These are phyloP conservation scores for Drosophila micromelanica DNA, from an alignment of 1,140 invertebrate genomes.

Conservation along the genomic window DNA sequence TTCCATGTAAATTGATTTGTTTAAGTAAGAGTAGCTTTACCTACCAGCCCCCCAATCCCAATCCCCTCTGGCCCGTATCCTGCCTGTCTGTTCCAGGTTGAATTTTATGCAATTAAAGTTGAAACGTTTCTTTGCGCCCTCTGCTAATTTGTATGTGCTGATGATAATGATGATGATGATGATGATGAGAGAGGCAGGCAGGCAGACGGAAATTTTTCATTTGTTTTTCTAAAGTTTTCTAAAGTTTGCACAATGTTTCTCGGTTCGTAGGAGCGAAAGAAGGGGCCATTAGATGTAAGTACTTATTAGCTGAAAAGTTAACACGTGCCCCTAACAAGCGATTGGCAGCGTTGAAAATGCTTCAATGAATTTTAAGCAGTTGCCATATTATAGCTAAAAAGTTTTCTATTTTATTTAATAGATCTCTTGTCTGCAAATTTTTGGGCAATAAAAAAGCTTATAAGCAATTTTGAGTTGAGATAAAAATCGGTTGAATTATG, in stretches of 20 bases:
- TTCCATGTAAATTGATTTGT: constrained; percentile 21
- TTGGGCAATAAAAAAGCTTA: constrained; percentile 50
- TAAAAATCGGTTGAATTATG: not conserved
- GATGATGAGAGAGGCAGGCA: not conserved
- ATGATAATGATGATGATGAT: not conserved
- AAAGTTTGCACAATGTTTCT: constrained; percentile 46
- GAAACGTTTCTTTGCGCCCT: constrained; percentile 9
- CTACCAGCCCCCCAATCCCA: not conserved
- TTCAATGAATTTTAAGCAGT: constrained; percentile 61
- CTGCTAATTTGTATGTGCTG: constrained; percentile 11
- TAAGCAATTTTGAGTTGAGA: constrained; percentile 6
- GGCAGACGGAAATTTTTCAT: constrained; percentile 36
- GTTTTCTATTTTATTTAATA: constrained; percentile 5
- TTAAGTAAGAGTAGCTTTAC: not conserved
- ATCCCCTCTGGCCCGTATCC: not conserved
- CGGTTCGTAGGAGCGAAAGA: constrained; percentile 3
- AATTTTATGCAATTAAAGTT: constrained; percentile 45
- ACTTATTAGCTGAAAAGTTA: constrained; percentile 55
- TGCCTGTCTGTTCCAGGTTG: constrained; percentile 30
- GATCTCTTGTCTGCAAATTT: constrained; percentile 21
- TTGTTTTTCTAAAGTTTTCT: constrained; percentile 44
- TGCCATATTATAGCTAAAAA: constrained; percentile 12
- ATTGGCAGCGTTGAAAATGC: constrained; percentile 38
- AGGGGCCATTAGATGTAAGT: constrained; percentile 8
- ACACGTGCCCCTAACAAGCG: constrained; percentile 48